phyloP scores from a whole-genome alignment of 2,113 vertebrate species.

The Calyptomena viridis region DNA sequence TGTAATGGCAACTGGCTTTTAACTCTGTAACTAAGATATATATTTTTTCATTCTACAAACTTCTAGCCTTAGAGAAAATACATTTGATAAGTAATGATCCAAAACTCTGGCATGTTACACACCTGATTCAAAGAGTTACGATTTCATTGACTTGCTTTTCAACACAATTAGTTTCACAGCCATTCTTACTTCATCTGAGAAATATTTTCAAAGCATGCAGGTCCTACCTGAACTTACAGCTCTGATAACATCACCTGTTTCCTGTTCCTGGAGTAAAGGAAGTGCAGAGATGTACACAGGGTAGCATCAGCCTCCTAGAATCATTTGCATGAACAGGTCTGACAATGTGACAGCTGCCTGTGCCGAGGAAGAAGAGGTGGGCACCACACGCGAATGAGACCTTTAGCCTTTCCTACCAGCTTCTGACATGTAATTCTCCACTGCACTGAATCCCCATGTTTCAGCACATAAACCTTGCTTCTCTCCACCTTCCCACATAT shows the following conservation, averaged over 20 bases:
- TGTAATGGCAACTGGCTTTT: background rate
- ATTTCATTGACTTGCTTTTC: background rate
- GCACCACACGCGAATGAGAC: background rate
- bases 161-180: background rate
- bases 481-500: background rate
- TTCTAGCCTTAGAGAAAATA: background rate
- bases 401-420: background rate
- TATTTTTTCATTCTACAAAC: background rate
- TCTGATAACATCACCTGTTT: background rate
- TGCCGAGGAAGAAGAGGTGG: background rate
- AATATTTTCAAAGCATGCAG: background rate
- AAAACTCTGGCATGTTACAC: background rate
- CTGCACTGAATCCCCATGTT: background rate
- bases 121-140: background rate
- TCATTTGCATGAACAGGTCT: background rate
- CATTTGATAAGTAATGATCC: background rate
- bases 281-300: background rate
- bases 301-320: background rate
- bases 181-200: background rate
- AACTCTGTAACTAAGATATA: background rate
- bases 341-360: background rate
- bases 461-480: background rate
- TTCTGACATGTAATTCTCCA: background rate
- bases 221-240: background rate
- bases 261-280: background rate